Conservation (phyloP, 2,888 invertebrate genomes). For the Euzetes globulus region DNA sequence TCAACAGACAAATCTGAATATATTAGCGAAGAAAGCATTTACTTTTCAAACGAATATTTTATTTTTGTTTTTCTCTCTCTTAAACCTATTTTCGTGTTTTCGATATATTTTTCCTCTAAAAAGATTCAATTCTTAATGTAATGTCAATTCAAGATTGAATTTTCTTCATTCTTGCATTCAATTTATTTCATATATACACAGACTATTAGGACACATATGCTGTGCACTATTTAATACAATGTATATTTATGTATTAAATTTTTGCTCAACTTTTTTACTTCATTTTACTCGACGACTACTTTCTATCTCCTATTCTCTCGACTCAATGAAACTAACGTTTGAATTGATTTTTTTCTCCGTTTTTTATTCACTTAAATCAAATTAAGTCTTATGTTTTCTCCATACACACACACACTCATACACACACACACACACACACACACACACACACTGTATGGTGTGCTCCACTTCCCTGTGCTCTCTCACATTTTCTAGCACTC, state of each 20-base stretch:
- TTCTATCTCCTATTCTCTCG: too few relatives aligned
- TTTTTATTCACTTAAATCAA: conserved; percentile 6
- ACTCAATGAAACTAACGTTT: background rate
- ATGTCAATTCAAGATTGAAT: background rate
- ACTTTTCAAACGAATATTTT: background rate
- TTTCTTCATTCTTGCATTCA: background rate
- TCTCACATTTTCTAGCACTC: too few relatives aligned
- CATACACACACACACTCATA: background rate
- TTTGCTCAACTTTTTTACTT: background rate
- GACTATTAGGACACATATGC: background rate
- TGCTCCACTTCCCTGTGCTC: too few relatives aligned
- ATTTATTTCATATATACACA: too few relatives aligned
- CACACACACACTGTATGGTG: background rate
- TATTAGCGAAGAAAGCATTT: too few relatives aligned
- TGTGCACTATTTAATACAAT: background rate
- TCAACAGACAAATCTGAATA: too few relatives aligned
- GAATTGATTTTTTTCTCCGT: conserved; percentile 7
- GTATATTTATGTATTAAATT: background rate
- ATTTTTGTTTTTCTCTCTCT: background rate
- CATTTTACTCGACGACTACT: too few relatives aligned
- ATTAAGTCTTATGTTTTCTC: background rate
- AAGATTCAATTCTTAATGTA: background rate
- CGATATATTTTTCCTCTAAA: background rate
- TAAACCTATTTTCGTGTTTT: too few relatives aligned
- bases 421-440: background rate